Evolutionary conservation across 2,888 invertebrate species (phyloP).

Genomic region (Orthosia incerta): DNA sequence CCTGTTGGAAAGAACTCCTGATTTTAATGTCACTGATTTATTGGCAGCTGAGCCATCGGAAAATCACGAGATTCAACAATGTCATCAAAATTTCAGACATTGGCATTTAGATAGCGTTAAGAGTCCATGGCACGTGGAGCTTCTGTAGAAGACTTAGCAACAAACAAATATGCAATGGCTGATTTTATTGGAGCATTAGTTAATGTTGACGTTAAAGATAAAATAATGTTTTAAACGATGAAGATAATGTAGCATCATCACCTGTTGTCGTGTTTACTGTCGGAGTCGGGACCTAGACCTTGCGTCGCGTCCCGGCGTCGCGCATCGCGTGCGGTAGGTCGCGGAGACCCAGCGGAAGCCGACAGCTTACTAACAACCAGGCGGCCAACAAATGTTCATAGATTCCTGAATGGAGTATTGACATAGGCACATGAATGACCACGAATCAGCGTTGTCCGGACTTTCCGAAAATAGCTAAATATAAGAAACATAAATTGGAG

Average conservation of each 20-base stretch:
- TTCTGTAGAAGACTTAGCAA: background rate
- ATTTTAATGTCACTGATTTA: slow-evolving; percentile 1
- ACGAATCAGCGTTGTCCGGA: background rate
- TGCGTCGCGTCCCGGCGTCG: slow-evolving; percentile 58
- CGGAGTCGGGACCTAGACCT: slow-evolving; percentile 65
- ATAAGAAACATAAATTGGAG: background rate
- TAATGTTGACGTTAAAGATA: background rate
- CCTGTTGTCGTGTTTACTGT: slow-evolving; percentile 63
- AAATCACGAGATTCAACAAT: slow-evolving; percentile 19
- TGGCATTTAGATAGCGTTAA: slow-evolving; percentile 9
- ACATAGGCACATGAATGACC: background rate
- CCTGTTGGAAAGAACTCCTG: background rate
- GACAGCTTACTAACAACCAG: slow-evolving; percentile 38
- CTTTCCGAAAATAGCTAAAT: background rate
- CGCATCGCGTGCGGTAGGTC: slow-evolving; percentile 71
- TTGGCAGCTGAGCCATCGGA: slow-evolving; percentile 15
- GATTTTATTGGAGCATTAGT: background rate
- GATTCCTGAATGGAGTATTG: slow-evolving; percentile 2
- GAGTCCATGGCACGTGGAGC: background rate
- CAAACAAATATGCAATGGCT: background rate
- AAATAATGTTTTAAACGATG: slow-evolving; percentile 1
- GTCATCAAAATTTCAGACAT: slow-evolving; percentile 17
- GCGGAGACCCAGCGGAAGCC: slow-evolving; percentile 39
- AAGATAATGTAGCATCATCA: slow-evolving; percentile 40
- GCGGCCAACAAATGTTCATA: slow-evolving; percentile 10